Evolutionary conservation across 2,888 invertebrate species (phyloP), one percentile per base, ranked within the genome.

Genomic region (Eupeodes luniger): DNA sequence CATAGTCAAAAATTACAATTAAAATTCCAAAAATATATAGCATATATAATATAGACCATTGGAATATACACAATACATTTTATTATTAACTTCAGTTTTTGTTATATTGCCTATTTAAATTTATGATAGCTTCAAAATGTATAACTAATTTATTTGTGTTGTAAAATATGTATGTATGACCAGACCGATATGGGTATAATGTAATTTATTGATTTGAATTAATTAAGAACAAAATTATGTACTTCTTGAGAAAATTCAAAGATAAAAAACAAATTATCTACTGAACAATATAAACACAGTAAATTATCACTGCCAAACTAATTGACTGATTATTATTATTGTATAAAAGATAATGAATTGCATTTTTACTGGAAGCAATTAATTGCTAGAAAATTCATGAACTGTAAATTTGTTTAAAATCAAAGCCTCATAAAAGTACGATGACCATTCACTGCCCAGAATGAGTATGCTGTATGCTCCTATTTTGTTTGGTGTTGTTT

Each of bases 241-340:
- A 1, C 10, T 16, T 19, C 19, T 19, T 19, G 27, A 80, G 55
- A 14, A 6, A 59, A 62, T 53, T 79, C 59, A 66, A 40, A 36
- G 10, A 27, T 27, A 27, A 19, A 34, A 69, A 67, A 36, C 11
- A 64, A 74, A 51, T 34, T 19, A 40, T 27, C 27, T 47, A 27
- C 53, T 69, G 11, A 61, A 61, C 51, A 44, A 47, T 59, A 69
- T 69, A 51, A 72, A 75, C 62, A 86, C 74, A 82, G 64, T 79
- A 82, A 82, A 83, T 80, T 80, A 87, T 83, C 87, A 87, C 87
- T 87, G 87, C 87, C 87, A 87, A 87, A 80, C 53, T 36, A 87
- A 80, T 87, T 79, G 87, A 87, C 87, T 87, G 87, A 40, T 40
- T 40, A 87, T 83, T 83, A 19, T 64, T 64, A 19, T 57, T 57